Base-by-base conservation (phyloP, 2,113 vertebrate species). In the Bubo scandiacus region DNA sequence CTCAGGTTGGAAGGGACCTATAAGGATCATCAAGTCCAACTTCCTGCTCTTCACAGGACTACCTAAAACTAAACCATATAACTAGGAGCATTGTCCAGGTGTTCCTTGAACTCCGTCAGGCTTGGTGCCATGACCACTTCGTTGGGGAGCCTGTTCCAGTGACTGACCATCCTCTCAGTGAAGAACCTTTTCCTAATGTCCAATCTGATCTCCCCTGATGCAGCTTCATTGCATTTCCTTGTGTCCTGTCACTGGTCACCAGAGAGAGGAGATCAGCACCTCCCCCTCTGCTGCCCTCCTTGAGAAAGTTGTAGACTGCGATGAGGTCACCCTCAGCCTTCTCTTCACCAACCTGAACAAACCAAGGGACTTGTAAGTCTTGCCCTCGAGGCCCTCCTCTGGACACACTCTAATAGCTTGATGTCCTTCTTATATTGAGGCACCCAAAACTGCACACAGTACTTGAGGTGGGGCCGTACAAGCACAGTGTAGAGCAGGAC, bases 171-270 rank as follows among this genome's bases (percentile, higher is more conserved):
- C 5, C 2, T 63, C 18, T 82, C 40, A 27, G 16, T 17, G 58
- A 82, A 67, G 27, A 72, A 14, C 10, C 22, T 51, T 55, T 61
- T 26, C 22, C 3, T n/a, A 68, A 34, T 38, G 34, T 34, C 17
- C 22, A 63, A 2, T 30, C 19, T 42, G 42, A 63, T 58, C 30
- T 67, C 25, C 9, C 43, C 23, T 42, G 19, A n/a, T 1, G 4
- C 36, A 59, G 32, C 13, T 43, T 73, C 26, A 30, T 34, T 63
- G 34, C 34, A 6, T 74, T 90, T 90, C 22, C 55, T 70, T 1
- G 0, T 47, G 29, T 82, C 12, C 17, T 38, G 20, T 43, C 8
- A 0, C 25, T 22, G 5, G 34, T 34, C 12, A 7, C 43, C 29
- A 59, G 22, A 42, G 34, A 32, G 20, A 75, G 16, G 51, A 81